Percentiles rank a stretch among this genome's conserved stretches.
Conservation (phyloP, 2,113 vertebrate genomes). For the Xyliphius kryptos region DNA sequence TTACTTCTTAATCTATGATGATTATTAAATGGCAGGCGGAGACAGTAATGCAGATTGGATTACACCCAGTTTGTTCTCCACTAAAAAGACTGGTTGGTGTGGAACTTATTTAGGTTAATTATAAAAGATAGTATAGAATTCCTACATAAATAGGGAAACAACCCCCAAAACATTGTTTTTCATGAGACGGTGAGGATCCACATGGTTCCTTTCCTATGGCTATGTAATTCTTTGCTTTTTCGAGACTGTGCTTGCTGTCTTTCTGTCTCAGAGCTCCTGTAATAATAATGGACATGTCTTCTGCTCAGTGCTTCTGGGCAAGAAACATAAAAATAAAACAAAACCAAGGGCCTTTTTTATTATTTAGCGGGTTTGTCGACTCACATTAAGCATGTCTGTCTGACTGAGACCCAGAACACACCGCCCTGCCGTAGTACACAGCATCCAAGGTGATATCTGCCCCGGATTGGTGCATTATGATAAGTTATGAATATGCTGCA, state of each 20-base stretch:
- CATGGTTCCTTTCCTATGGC: neutral
- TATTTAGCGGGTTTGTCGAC: slow-evolving; percentile 18
- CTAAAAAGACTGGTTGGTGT: no score
- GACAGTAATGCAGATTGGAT: no score
- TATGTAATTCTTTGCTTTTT: neutral
- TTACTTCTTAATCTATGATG: no score
- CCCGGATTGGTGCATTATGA: neutral
- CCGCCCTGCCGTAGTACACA: neutral
- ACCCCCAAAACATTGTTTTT: no score
- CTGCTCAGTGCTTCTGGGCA: neutral
- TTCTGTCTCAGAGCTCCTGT: slow-evolving; percentile 12
- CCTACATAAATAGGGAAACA: no score
- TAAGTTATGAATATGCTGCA: slow-evolving; percentile 4
- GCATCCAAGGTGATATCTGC: slow-evolving; percentile 14
- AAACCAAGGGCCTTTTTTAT: slow-evolving; percentile 22
- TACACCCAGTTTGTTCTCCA: no score
- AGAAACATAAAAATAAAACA: slow-evolving; percentile 15
- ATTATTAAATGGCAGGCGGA: no score
- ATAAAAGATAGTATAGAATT: no score
- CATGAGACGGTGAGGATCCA: no score
- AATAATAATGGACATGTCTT: slow-evolving; percentile 9
- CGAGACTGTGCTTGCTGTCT: neutral
- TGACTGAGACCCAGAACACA: neutral
- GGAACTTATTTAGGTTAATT: no score
- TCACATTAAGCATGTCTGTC: slow-evolving; percentile 17